These are phyloP conservation scores for Malthinus flaveolus DNA, from an alignment of 2,888 invertebrate species.

Conservation along the genomic window DNA sequence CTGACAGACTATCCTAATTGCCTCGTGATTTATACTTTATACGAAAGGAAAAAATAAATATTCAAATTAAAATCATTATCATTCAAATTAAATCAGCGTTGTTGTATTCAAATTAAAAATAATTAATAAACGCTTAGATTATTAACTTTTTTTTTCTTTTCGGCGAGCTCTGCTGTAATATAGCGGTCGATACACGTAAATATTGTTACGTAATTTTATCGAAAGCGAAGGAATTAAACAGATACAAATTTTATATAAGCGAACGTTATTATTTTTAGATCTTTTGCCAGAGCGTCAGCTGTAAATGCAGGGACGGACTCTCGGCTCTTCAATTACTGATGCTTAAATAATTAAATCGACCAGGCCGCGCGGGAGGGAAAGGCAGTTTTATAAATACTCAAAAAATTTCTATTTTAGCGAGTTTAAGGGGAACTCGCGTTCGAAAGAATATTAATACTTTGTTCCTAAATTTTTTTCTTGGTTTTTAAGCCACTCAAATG, in stretches of 20 bases:
- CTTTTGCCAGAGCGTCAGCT: conserved; percentile 7
- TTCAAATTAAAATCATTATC: conserved; percentile 45
- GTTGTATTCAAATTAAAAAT: conserved; percentile 6
- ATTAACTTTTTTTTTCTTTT: neutral
- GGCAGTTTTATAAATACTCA: no score
- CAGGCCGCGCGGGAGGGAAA: no score
- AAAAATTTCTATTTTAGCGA: no score
- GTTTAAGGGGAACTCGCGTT: no score
- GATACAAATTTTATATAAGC: conserved; percentile 9
- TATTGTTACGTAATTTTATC: conserved; percentile 13
- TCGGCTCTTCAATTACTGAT: no score
- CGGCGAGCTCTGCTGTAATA: neutral
- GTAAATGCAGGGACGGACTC: neutral
- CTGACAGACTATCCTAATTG: conserved; percentile 39
- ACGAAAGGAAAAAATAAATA: conserved; percentile 39
- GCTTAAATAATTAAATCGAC: no score
- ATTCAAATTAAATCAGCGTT: conserved; percentile 41
- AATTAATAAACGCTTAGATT: conserved; percentile 13
- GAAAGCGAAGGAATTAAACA: conserved; percentile 13
- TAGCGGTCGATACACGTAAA: conserved; percentile 8
- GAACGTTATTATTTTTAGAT: conserved; percentile 16
- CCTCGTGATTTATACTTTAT: conserved; percentile 35
- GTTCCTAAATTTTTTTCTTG: no score
- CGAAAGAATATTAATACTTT: no score
- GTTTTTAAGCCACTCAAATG: no score